phyloP scores from a whole-genome alignment of 2,888 invertebrate species.

The Archips crataeganus region DNA sequence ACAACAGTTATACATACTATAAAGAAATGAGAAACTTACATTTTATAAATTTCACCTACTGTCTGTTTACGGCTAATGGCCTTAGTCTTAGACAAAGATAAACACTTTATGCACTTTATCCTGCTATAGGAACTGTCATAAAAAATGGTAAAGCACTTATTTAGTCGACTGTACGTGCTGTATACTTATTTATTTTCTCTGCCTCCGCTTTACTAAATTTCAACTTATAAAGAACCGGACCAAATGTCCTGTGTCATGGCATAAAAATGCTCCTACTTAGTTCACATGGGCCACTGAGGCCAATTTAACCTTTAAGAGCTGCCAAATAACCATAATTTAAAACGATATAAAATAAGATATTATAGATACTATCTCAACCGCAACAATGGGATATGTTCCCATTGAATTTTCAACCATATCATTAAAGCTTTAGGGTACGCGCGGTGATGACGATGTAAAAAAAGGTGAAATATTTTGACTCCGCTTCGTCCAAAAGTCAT shows the following conservation, averaged over 20 bases:
- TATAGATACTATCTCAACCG: conserved; percentile 35
- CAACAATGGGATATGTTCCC: conserved; percentile 1
- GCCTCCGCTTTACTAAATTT: not conserved
- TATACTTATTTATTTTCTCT: not conserved
- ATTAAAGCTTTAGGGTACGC: not conserved
- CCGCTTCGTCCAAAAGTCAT: conserved; percentile 42
- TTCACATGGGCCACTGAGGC: conserved; percentile 25
- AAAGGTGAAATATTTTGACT: conserved; percentile 50
- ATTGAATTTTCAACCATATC: conserved; percentile 17
- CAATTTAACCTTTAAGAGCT: conserved; percentile 47
- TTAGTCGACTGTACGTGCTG: not conserved
- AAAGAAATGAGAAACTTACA: too few relatives aligned
- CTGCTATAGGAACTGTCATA: too few relatives aligned
- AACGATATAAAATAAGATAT: conserved; percentile 41
- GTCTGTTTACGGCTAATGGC: too few relatives aligned
- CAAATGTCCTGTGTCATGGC: conserved; percentile 12
- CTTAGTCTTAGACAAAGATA: too few relatives aligned
- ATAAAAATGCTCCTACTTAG: conserved; percentile 25
- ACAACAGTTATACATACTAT: too few relatives aligned
- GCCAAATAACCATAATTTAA: conserved; percentile 46
- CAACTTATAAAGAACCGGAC: not conserved
- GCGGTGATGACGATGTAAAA: conserved; percentile 16
- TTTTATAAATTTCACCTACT: too few relatives aligned
- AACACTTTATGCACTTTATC: too few relatives aligned
- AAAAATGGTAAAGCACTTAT: too few relatives aligned